Conservation (phyloP, 2,797 vertebrate genomes). For the Streptopelia turtur region DNA sequence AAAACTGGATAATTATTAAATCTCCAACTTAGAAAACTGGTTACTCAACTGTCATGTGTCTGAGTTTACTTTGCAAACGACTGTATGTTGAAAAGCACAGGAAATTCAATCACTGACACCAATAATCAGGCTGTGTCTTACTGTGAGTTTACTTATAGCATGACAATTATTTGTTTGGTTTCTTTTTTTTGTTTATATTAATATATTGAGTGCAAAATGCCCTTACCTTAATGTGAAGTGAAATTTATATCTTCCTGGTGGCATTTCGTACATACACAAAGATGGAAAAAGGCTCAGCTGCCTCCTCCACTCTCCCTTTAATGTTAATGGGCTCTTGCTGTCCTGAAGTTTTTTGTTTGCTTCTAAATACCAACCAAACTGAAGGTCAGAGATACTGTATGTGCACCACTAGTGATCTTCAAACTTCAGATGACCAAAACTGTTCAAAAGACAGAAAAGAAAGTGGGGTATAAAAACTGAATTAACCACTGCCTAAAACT, state of each 20-base stretch:
- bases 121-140: background rate
- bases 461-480: background rate
- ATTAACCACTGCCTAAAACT: background rate
- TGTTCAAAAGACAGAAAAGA: background rate
- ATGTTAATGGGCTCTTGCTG: background rate
- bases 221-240: background rate
- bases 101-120: background rate
- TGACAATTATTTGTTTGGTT: background rate
- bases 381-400: background rate
- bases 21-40: background rate
- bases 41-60: background rate
- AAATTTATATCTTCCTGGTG: background rate
- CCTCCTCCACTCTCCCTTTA: background rate
- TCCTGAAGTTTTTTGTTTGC: background rate
- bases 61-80: background rate
- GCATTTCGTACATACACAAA: background rate
- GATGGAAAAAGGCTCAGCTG: background rate
- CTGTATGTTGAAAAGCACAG: background rate
- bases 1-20: slow-evolving; percentile 13
- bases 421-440: background rate
- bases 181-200: background rate
- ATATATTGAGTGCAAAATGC: background rate
- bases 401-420: background rate
- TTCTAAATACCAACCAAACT: background rate
- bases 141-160: background rate